A percentile compares a stretch with the other conserved stretches of the same genome.
Conservation (phyloP, 1,140 invertebrate species). For the Ganaspis sp. region DNA sequence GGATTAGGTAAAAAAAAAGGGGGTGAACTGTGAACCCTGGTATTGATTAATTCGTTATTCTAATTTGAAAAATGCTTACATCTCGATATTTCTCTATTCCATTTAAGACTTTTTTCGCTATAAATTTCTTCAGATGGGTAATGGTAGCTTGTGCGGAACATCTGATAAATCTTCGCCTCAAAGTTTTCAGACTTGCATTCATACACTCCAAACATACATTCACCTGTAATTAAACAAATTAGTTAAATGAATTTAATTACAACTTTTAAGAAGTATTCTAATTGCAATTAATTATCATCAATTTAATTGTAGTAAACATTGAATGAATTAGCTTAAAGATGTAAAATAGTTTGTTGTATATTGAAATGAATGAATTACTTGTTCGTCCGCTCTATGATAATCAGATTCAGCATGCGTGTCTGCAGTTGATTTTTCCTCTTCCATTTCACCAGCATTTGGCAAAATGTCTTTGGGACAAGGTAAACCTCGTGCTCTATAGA, state of each 20-base stretch:
- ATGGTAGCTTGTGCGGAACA: conserved; percentile 97
- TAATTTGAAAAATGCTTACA: conserved; percentile 80
- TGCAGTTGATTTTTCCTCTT: conserved; percentile 80
- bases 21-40: neutral
- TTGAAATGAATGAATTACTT: too few relatives aligned
- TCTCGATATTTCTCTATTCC: conserved; percentile 96
- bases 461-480: conserved; percentile 93
- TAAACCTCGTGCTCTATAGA: conserved; percentile 88
- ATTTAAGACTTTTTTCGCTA: conserved; percentile 96
- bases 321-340: too few relatives aligned
- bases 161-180: conserved; percentile 93
- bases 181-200: conserved; percentile 87
- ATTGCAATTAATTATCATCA: too few relatives aligned
- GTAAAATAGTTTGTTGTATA: too few relatives aligned
- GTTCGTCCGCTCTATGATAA: conserved; percentile 96
- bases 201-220: conserved; percentile 94
- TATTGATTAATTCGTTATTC: too few relatives aligned
- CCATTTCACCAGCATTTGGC: conserved; percentile 80
- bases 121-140: conserved; percentile 97
- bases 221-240: conserved; percentile 76
- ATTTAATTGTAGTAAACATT: too few relatives aligned
- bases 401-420: conserved; percentile 90
- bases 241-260: too few relatives aligned
- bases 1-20: too few relatives aligned
- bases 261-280: too few relatives aligned